Evolutionary conservation across 2,888 invertebrate genomes (phyloP), one percentile per base, ranked within the genome.

Genomic region (Lamproptera curius): DNA sequence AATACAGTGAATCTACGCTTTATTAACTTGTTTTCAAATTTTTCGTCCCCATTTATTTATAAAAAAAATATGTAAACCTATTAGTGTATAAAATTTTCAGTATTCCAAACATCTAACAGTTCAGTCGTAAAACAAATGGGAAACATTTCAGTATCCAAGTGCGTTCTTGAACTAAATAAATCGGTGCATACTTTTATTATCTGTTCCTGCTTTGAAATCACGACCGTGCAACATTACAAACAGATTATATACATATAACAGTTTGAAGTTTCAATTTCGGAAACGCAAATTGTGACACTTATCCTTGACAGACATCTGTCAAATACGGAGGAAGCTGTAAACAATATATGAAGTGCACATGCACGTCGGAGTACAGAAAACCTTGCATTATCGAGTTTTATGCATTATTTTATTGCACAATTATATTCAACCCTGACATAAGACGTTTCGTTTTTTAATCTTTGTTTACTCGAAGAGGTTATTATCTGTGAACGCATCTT

Each of bases 331-430:
- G 11, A 42, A 33, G 34, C 5, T 17, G 16, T 15, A 41, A 36
- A 36, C 31, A 47, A 15, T 16, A 11, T 11, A 31, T 4, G 3
- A 16, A 26, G 37, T 33, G 46, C 45, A 41, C n/a, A n/a, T n/a
- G n/a, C n/a, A n/a, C n/a, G n/a, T n/a, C n/a, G n/a, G n/a, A n/a
- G n/a, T n/a, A n/a, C n/a, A n/a, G n/a, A 44, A 16, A 23, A 13
- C 13, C n/a, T 16, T 11, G 11, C 28, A 28, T 31, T 31, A 34
- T 50, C 46, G 46, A 41, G 28, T 40, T 45, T 46, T 46, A 46
- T 46, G 50, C 42, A 42, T 46, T 23, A 28, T 34, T 50, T 50
- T 39, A 50, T 42, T 41, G 28, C 35, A 42, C 42, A 38, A 42
- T 50, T 40, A 50, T 28, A 39, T 3, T 13, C n/a, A 13, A 15